Conservation (phyloP, 2,113 vertebrate genomes). For the Tragulus kanchil region DNA sequence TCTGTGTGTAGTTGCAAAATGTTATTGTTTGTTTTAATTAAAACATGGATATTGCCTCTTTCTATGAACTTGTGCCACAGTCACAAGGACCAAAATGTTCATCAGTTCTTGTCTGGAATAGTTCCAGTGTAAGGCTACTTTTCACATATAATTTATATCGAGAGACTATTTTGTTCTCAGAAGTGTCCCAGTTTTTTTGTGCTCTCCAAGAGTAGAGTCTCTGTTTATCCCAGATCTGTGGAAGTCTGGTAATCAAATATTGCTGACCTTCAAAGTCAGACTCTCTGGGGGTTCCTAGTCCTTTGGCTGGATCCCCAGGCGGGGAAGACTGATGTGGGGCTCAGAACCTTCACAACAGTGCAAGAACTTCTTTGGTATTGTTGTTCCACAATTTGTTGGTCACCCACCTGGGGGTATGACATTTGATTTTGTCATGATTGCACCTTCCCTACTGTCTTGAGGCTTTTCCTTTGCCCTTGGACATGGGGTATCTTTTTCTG, state of each 20-base stretch:
- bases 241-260: background rate
- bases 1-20: background rate
- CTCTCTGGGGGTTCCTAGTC: background rate
- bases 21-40: conserved; percentile 36
- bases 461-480: background rate
- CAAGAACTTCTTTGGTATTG: background rate
- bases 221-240: background rate
- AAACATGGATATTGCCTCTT: conserved; percentile 12
- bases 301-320: background rate
- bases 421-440: background rate
- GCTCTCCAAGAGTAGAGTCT: background rate
- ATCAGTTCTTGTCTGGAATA: background rate
- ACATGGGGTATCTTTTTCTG: background rate
- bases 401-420: background rate
- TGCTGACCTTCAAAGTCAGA: background rate
- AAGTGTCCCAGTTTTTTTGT: background rate
- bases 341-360: background rate
- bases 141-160: background rate
- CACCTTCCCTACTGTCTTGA: background rate
- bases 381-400: background rate
- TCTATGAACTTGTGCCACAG: background rate
- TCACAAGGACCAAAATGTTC: background rate
- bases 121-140: conserved; percentile 5
- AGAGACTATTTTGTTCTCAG: conserved; percentile 6
- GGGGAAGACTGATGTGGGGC: background rate